Evolutionary conservation across 2,113 vertebrate genomes (phyloP), one percentile per base, ranked within the genome.

Genomic region (Hiodon alosoides): DNA sequence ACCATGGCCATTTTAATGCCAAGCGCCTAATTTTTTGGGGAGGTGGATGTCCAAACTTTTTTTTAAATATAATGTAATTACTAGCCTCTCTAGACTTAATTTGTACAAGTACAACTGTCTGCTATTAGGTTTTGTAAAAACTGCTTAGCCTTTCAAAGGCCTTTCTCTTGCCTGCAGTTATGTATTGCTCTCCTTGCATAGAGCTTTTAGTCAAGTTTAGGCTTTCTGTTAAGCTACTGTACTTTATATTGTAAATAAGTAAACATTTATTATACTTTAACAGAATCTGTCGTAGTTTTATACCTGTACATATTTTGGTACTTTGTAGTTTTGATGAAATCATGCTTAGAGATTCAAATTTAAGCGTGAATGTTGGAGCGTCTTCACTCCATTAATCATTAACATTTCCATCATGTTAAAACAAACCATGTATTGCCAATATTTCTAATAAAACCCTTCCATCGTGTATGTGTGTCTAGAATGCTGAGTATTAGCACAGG

Each of bases 261-360:
- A 69, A 71, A 82, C 79, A 81, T 87, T 88, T 86, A 83, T 82
- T 89, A 87, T 82, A 82, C 78, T 69, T 73, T 51, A 74, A 77
- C 74, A 67, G 71, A 31, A 66, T 7, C 14, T 75, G 16, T 46
- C 87, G 85, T 83, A 81, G 81, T 89, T 83, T 86, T 84, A 71
- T 82, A 78, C 68, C 4, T 91, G 88, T 89, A 89, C 88, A 87
- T 90, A 90, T 86, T 89, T 77, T 77, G 89, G 79, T 90, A 90
- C 82, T 65, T 69, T 69, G 17, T 55, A 50, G 31, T 61, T 72
- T 77, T 74, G 68, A 67, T 60, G 3, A 13, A 82, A 80, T 81
- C 83, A 81, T 83, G 77, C 71, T 79, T 79, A 79, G 13, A 83
- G 75, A 78, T 74, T 57, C 17, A 51, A 65, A 52, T 70, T 51